These are phyloP conservation scores for Sphaeridia pumilis DNA, from an alignment of 2,888 invertebrate species.

Conservation along the genomic window DNA sequence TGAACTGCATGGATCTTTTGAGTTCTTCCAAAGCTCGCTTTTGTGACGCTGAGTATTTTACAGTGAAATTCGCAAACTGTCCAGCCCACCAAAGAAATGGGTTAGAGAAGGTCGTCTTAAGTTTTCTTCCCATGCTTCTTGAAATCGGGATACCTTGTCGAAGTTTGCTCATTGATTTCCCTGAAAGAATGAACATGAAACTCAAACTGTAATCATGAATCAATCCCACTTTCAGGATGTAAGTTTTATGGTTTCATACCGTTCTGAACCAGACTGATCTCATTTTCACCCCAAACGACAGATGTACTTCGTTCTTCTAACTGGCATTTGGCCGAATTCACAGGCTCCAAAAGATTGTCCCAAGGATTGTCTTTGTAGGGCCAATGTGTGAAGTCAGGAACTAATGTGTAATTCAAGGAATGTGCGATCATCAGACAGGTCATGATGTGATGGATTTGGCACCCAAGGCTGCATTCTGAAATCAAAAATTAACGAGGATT, in stretches of 20 bases:
- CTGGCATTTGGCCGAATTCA: conserved; percentile 18
- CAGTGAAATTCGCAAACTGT: conserved; percentile 22
- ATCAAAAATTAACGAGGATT: too few species aligned
- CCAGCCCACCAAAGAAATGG: conserved; percentile 24
- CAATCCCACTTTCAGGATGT: not conserved
- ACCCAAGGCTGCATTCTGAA: conserved; percentile 24
- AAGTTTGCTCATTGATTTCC: conserved; percentile 7
- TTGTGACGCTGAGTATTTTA: conserved; percentile 14
- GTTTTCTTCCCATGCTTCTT: conserved; percentile 9
- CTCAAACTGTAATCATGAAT: not conserved
- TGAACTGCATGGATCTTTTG: conserved; percentile 15
- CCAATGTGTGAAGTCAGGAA: conserved; percentile 20
- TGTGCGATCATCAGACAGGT: conserved; percentile 23
- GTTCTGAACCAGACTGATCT: conserved; percentile 11
- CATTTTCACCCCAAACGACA: conserved; percentile 19
- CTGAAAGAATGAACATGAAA: conserved; percentile 7
- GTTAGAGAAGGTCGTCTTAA: conserved; percentile 14
- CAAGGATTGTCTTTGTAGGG: conserved; percentile 17
- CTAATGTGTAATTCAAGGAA: conserved; percentile 16
- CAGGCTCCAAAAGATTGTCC: conserved; percentile 19
- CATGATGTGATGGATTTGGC: conserved; percentile 26
- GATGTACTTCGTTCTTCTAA: conserved; percentile 15
- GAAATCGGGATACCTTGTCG: conserved; percentile 24
- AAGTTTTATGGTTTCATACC: conserved; percentile 9
- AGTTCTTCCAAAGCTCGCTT: conserved; percentile 16